Percentiles rank a stretch among this genome's conserved stretches.
Conservation (phyloP, 2,888 invertebrate species). For the Melikaiella ostensackeni region DNA sequence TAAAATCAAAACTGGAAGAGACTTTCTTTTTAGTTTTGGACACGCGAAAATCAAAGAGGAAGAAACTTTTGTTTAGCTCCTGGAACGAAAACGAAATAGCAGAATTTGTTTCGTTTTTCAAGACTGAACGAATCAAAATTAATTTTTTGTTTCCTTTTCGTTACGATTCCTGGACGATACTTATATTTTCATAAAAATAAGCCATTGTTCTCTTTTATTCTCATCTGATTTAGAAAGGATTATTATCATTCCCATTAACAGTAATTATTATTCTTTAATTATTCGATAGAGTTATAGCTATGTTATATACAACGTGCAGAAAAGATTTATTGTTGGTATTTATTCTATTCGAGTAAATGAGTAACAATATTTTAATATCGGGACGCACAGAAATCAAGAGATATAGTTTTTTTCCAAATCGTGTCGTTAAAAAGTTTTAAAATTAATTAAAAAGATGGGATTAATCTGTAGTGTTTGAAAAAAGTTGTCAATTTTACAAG, state of each 20-base stretch:
- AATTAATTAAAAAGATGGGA: neutral
- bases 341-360: neutral
- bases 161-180: neutral
- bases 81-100: neutral
- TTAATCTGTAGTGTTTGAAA: neutral
- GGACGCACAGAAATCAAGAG: neutral
- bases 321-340: neutral
- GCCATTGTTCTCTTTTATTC: slow-evolving; percentile 59
- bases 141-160: neutral
- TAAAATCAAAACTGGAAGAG: no score
- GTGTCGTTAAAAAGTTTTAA: neutral
- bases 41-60: no score
- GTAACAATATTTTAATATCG: neutral
- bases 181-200: slow-evolving; percentile 75
- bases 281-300: no score
- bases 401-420: neutral
- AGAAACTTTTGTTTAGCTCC: no score
- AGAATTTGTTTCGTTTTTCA: no score
- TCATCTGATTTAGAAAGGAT: slow-evolving; percentile 6
- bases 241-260: slow-evolving; percentile 5
- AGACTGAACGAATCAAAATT: neutral
- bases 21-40: no score
- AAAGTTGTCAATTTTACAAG: neutral
- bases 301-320: neutral
- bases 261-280: neutral